Conservation (phyloP, 2,888 invertebrate genomes). For the Scaptomyza flava region DNA sequence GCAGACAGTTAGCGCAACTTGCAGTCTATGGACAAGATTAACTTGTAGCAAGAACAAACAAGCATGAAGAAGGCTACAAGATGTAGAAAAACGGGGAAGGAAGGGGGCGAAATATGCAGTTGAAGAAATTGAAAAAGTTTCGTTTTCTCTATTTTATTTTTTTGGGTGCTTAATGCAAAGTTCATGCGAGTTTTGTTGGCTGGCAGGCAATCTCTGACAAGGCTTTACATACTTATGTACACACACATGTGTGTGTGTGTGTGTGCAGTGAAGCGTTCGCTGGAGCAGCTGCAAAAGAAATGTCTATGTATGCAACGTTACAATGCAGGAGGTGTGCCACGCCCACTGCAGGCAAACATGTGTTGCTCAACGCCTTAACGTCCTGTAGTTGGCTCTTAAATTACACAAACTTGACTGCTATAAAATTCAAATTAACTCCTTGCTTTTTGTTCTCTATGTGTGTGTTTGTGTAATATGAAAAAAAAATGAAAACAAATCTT, state of each 20-base stretch:
- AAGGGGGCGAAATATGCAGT: conserved; percentile 51
- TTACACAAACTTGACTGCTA: conserved; percentile 75
- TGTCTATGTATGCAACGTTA: conserved; percentile 27
- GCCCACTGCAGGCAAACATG: conserved; percentile 65
- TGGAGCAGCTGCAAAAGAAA: conserved; percentile 41
- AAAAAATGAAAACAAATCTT: conserved; percentile 75
- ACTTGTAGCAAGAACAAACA: conserved; percentile 71
- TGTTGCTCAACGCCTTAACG: conserved; percentile 67
- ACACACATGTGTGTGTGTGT: background rate
- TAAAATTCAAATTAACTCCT: conserved; percentile 80
- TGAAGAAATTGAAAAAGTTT: conserved; percentile 79
- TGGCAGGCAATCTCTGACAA: conserved; percentile 21
- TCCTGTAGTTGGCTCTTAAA: conserved; percentile 49
- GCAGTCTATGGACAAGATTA: conserved; percentile 72
- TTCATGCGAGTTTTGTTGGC: conserved; percentile 48
- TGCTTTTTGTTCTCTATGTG: conserved; percentile 18
- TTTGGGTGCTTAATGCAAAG: conserved; percentile 53
- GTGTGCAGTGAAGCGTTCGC: conserved; percentile 45
- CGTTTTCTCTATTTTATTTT: conserved; percentile 7
- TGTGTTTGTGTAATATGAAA: conserved; percentile 54
- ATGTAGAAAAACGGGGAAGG: background rate
- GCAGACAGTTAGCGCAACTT: conserved; percentile 65
- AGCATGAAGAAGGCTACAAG: conserved; percentile 21
- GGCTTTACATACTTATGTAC: background rate
- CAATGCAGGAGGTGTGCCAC: conserved; percentile 40